phyloP scores from a whole-genome alignment of 2,888 invertebrate genomes.

The Trissolcus japonicus region DNA sequence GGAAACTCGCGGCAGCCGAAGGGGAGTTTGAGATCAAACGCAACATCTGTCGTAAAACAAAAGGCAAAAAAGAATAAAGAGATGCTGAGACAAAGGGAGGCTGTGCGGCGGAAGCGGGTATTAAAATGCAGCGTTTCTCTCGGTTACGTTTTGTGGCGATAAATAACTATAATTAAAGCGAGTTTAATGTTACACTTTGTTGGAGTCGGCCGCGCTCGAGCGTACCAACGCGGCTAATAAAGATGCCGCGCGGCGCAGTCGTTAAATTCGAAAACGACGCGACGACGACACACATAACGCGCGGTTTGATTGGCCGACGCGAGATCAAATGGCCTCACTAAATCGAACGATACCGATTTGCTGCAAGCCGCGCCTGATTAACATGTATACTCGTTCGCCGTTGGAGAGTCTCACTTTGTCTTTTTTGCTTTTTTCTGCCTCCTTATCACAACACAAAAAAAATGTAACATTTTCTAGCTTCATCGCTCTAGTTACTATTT shows the following conservation, averaged over 20 bases:
- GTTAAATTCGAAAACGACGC: constrained; percentile 58
- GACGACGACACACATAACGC: constrained; percentile 57
- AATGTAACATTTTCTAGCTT: too few species aligned
- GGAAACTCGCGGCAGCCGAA: constrained; percentile 29
- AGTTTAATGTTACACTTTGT: constrained; percentile 55
- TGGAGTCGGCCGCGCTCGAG: constrained; percentile 49
- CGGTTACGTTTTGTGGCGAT: constrained; percentile 50
- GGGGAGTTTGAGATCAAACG: constrained; percentile 34
- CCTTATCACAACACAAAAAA: too few species aligned
- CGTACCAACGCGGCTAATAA: constrained; percentile 55
- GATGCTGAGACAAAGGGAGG: constrained; percentile 32
- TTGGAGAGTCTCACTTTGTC: constrained; percentile 6
- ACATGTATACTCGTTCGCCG: constrained; percentile 37
- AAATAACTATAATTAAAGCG: constrained; percentile 58
- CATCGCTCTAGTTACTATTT: constrained; percentile 41
- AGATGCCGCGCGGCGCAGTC: constrained; percentile 56
- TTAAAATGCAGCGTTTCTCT: constrained; percentile 54
- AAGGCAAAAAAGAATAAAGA: constrained; percentile 22
- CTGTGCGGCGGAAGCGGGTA: constrained; percentile 37
- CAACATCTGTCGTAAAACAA: constrained; percentile 47
- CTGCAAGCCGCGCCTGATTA: constrained; percentile 57
- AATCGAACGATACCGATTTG: constrained; percentile 59
- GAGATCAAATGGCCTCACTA: constrained; percentile 55
- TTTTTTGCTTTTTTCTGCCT: constrained; percentile 33
- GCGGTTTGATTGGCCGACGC: constrained; percentile 52